These are phyloP conservation scores for Acanthaster planci DNA, from an alignment of 35 echinoderm and acorn worm genomes.

Conservation along the genomic window DNA sequence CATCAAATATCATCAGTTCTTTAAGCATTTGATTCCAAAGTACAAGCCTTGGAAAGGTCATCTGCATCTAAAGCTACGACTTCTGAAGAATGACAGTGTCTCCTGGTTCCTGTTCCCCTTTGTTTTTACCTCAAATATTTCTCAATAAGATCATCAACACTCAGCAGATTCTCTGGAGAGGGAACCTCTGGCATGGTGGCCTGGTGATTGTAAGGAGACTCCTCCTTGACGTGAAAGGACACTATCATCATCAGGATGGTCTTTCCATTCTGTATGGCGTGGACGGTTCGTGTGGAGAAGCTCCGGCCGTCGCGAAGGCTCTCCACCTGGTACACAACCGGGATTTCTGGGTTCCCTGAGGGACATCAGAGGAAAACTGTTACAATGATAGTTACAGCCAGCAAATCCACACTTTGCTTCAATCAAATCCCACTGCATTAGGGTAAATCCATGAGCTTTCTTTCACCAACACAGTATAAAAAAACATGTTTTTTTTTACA, in stretches of 20 bases:
- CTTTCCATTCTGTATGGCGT: conserved; percentile 76
- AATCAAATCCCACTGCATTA: no score
- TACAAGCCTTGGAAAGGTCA: no score
- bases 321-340: conserved; percentile 79
- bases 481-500: no score
- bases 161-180: conserved; percentile 62
- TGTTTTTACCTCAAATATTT: conserved; percentile 76
- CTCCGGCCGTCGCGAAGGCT: conserved; percentile 81
- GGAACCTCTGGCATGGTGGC: conserved; percentile 80
- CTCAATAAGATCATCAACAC: conserved; percentile 51
- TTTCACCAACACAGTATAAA: no score
- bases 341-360: conserved; percentile 61
- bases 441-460: no score
- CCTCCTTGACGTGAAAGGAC: conserved; percentile 77
- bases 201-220: conserved; percentile 79
- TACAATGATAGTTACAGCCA: no score
- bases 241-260: conserved; percentile 81
- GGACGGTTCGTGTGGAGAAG: conserved; percentile 74
- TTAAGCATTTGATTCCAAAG: no score
- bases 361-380: neutral
- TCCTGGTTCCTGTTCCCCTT: no score
- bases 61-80: no score
- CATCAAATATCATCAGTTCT: no score
- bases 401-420: no score
- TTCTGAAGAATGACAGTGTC: no score